Percentiles rank a stretch among this genome's conserved stretches.
Evolutionary conservation across 2,113 vertebrate genomes (phyloP).

Genomic region (Aleadryas rufinucha): DNA sequence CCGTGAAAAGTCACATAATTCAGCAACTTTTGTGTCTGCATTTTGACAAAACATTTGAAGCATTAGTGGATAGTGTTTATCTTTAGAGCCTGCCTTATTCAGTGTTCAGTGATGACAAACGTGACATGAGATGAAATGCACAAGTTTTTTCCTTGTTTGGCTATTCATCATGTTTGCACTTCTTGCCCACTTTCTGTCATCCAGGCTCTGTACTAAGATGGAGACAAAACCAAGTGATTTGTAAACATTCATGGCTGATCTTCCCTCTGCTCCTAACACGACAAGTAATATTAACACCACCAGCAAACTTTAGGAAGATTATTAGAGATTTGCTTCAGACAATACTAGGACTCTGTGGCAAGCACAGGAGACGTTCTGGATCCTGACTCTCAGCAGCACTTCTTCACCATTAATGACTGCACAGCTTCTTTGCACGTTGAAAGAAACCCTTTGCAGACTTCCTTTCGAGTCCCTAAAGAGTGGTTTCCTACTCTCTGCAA

Average conservation of each 20-base stretch:
- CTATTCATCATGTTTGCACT: neutral
- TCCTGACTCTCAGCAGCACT: neutral
- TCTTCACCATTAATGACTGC: neutral
- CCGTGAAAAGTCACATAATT: neutral
- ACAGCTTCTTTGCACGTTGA: neutral
- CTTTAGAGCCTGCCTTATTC: neutral
- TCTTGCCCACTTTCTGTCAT: neutral
- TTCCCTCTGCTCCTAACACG: neutral
- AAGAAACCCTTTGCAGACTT: neutral
- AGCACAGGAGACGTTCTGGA: neutral
- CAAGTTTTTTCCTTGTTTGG: neutral
- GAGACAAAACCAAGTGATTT: neutral
- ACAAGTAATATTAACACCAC: neutral
- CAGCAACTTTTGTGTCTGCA: neutral
- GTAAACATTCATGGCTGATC: neutral
- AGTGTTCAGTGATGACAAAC: neutral
- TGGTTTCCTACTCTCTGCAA: neutral
- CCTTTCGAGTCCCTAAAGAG: neutral
- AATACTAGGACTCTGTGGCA: neutral
- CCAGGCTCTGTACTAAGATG: neutral
- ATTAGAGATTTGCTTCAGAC: neutral
- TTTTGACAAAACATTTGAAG: neutral
- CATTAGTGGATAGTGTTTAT: neutral
- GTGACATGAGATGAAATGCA: neutral
- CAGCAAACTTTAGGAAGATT: neutral